Conservation (phyloP, 2,113 vertebrate species). For the Ochotona princeps region DNA sequence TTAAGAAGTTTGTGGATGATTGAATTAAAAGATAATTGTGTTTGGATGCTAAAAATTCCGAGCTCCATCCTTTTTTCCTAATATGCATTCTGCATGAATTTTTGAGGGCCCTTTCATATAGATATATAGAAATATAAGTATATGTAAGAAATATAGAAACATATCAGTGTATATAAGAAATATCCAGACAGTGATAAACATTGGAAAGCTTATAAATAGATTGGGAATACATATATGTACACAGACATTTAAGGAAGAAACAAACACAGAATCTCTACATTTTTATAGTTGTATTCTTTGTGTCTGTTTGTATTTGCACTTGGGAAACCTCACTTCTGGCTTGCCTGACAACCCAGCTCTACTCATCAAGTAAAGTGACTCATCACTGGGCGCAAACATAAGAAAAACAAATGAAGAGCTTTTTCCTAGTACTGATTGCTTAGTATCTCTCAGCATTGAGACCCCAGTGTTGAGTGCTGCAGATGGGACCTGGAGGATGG, state of each 20-base stretch:
- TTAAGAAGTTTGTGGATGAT: too few species aligned
- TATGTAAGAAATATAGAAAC: neutral
- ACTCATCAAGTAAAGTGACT: neutral
- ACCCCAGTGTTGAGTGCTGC: neutral
- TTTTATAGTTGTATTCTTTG: neutral
- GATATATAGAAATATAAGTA: neutral
- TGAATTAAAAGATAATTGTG: too few species aligned
- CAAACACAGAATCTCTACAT: neutral
- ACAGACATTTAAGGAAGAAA: neutral
- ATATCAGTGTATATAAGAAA: neutral
- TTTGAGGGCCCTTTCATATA: neutral
- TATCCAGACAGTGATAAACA: neutral
- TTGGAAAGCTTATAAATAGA: neutral
- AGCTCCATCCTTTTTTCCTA: too few species aligned
- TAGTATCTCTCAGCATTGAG: neutral
- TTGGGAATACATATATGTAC: neutral
- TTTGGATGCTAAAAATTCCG: too few species aligned
- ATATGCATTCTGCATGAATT: too few species aligned
- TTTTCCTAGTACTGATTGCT: neutral
- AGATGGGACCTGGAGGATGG: neutral
- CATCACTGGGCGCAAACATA: neutral
- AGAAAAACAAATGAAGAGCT: neutral
- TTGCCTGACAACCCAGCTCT: neutral
- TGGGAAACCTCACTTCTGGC: neutral
- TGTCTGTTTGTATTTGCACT: conserved; percentile 49